phyloP scores from a whole-genome alignment of 1,140 invertebrate genomes.

The Drosophila santomea region DNA sequence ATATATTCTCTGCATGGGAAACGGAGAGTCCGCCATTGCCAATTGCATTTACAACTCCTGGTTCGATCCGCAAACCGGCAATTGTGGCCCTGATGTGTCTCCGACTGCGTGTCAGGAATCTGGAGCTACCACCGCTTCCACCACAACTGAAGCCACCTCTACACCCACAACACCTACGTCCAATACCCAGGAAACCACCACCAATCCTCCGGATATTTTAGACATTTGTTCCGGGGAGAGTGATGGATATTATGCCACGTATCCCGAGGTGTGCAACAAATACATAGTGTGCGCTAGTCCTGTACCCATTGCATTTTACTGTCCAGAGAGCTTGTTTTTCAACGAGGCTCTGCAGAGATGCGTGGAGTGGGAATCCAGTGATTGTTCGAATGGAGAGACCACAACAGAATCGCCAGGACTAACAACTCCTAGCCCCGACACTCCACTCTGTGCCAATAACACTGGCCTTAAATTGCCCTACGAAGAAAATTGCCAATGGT shows the following conservation, averaged over 20 bases:
- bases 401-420: conserved; percentile 25
- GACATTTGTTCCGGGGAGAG: conserved; percentile 35
- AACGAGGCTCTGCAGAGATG: conserved; percentile 47
- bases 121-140: not conserved
- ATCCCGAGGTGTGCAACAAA: conserved; percentile 68
- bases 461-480: conserved; percentile 36
- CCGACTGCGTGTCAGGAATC: conserved; percentile 59
- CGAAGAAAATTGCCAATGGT: conserved; percentile 56
- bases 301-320: conserved; percentile 70
- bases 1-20: conserved; percentile 64
- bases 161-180: not conserved
- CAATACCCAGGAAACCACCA: conserved; percentile 8
- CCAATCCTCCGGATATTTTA: not conserved
- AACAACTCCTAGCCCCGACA: conserved; percentile 20
- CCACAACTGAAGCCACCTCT: conserved; percentile 8
- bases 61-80: conserved; percentile 59
- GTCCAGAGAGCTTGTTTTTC: conserved; percentile 50
- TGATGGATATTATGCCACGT: conserved; percentile 44
- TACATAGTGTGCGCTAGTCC: conserved; percentile 60
- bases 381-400: conserved; percentile 22
- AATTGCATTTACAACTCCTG: conserved; percentile 63
- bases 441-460: conserved; percentile 33
- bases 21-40: conserved; percentile 37
- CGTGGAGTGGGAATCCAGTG: conserved; percentile 51
- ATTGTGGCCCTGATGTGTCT: conserved; percentile 51